Evolutionary conservation across 2,113 vertebrate genomes (phyloP), one percentile per base, ranked within the genome.

Genomic region (Oenanthe melanoleuca): DNA sequence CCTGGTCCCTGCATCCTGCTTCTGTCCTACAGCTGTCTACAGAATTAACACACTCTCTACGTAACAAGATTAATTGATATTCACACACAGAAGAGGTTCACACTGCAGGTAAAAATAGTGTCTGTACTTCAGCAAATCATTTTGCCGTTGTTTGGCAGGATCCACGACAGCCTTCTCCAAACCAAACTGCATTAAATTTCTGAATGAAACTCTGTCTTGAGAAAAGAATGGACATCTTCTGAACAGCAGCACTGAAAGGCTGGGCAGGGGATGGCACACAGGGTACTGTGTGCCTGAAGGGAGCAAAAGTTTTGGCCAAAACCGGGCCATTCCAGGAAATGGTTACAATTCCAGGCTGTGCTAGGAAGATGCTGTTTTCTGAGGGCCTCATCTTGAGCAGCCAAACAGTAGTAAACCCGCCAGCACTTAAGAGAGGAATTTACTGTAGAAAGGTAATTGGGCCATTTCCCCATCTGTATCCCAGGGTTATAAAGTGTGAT

Each of bases 361-460:
- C 34, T 17, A 18, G n/a, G 45, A 31, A 25, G 61, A 44, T 24
- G 28, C 42, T 57, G 72, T 9, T 75, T 80, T 40, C 55, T 5
- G 15, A 84, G 25, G 57, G 53, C 44, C 29, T 67, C 81, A 14
- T 40, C 61, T 9, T 3, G 31, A 91, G 80, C 61, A 63, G 53
- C 56, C 77, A 64, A 56, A 88, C 61, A 88, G 82, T 28, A 94
- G 73, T 61, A 81, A 96, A 88, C 20, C 1, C 1, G 0, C 47
- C 4, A 53, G 94, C 37, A 75, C 66, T 93, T 40, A 70, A 69
- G 10, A 17, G 55, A 91, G 77, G 83, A 92, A 91, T 93, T 93
- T 90, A 93, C 75, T 64, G 77, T 34, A 88, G 65, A 31, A 81
- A 66, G 57, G 61, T 82, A 87, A 93, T 44, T 34, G 44, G 84